A percentile compares a stretch with the other conserved stretches of the same genome.
Evolutionary conservation across 1,140 invertebrate genomes (phyloP).

Genomic region (Zelostemma sp.): DNA sequence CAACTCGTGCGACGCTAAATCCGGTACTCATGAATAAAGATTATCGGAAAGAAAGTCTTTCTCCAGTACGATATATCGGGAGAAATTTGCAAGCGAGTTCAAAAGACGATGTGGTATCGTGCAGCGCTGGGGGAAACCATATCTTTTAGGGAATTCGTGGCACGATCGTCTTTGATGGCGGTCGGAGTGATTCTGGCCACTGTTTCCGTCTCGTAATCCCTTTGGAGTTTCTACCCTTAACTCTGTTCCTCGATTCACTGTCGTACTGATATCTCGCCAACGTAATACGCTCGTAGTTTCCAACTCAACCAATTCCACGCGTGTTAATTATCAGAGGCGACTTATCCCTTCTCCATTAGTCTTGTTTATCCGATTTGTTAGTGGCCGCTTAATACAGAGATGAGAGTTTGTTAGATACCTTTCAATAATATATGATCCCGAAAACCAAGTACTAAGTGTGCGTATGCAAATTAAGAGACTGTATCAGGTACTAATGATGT

Average conservation of each 20-base stretch:
- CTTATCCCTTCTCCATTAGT: slow-evolving; percentile 35
- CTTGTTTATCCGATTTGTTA: not conserved
- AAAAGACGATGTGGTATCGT: slow-evolving; percentile 31
- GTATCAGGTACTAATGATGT: no score
- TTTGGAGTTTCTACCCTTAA: slow-evolving; percentile 36
- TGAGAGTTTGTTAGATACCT: no score
- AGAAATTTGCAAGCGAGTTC: slow-evolving; percentile 46
- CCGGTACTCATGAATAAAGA: no score
- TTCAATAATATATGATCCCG: no score
- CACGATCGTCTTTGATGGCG: slow-evolving; percentile 66
- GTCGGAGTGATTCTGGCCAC: slow-evolving; percentile 60
- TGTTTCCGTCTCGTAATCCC: slow-evolving; percentile 39
- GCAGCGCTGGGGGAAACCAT: slow-evolving; percentile 55
- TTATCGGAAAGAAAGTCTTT: no score
- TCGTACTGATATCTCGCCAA: slow-evolving; percentile 46
- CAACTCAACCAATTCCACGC: slow-evolving; percentile 44
- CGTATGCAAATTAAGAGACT: no score
- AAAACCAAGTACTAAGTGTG: no score
- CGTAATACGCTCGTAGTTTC: slow-evolving; percentile 46
- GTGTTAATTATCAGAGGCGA: slow-evolving; percentile 43
- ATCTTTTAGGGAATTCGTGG: slow-evolving; percentile 56
- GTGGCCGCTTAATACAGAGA: no score
- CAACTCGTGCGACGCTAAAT: no score
- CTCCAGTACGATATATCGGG: slow-evolving; percentile 37
- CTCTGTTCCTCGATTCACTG: slow-evolving; percentile 40